Evolutionary conservation across 2,888 invertebrate genomes (phyloP).

Genomic region (Drosophila acutilabella): DNA sequence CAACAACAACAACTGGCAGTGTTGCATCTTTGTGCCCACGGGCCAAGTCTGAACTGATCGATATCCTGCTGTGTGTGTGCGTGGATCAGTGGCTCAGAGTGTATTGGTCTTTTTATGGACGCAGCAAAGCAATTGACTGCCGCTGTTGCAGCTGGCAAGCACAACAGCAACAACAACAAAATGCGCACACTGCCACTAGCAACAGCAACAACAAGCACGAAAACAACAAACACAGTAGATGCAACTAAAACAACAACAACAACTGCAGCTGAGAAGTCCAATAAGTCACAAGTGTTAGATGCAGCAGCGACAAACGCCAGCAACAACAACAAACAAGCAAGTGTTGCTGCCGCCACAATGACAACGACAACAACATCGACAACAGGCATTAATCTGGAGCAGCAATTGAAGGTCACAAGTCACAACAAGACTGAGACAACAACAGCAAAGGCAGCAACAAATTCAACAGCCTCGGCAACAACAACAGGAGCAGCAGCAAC

Average conservation of each 20-base stretch:
- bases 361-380: conserved; percentile 45
- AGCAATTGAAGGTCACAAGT: conserved; percentile 36
- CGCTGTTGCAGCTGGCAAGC: conserved; percentile 50
- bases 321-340: conserved; percentile 35
- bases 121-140: conserved; percentile 74
- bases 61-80: conserved; percentile 77
- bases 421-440: conserved; percentile 37
- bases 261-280: conserved; percentile 21
- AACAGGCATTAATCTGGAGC: conserved; percentile 15
- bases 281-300: conserved; percentile 40
- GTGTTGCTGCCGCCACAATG: conserved; percentile 39
- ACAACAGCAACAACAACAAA: conserved; percentile 33
- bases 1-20: conserved; percentile 37
- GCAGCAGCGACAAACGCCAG: conserved; percentile 27
- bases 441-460: conserved; percentile 38
- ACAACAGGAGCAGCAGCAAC: neutral
- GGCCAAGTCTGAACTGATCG: conserved; percentile 44
- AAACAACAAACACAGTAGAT: conserved; percentile 18
- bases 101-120: conserved; percentile 67
- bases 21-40: conserved; percentile 68
- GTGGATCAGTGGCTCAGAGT: conserved; percentile 66
- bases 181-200: conserved; percentile 21
- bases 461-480: conserved; percentile 13
- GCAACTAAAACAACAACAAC: conserved; percentile 23
- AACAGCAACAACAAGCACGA: conserved; percentile 28